Evolutionary conservation across 2,797 vertebrate genomes (phyloP), one percentile per base, ranked within the genome.

Genomic region (Sebastes oblongus): DNA sequence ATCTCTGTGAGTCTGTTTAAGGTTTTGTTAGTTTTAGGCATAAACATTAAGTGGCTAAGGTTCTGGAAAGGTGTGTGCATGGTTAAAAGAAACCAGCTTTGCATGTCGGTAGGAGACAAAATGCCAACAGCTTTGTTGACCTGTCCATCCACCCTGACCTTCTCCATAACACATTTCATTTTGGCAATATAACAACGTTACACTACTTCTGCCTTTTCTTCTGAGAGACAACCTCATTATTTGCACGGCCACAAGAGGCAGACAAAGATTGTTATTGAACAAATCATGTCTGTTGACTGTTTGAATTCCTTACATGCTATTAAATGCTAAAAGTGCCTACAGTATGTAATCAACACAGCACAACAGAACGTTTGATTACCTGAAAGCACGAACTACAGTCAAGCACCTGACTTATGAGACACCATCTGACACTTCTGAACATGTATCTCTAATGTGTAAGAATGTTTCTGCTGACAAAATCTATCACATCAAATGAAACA

Each of bases 401-500:
- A 29, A 16, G n/a, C 55, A n/a, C 13, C 13, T 25, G 29, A 64
- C 29, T 66, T 18, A 50, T 25, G 20, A 64, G 14, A 55, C 46
- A 54, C 24, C 16, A 9, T 58, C 42, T 20, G 29, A 30, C 58
- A 55, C 61, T 4, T 52, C 5, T 34, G 9, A 32, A 18, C 6
- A 55, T n/a, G 22, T 12, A 55, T 32, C 52, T 62, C 50, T 27
- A 66, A 66, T 27, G n/a, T 0, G 34, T 60, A 30, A 1, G 22
- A 72, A 14, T 58, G 54, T 34, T 29, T 66, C 66, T 27, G 75
- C 58, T 7, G 60, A 74, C 56, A 80, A 24, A 25, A 78, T 27
- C 34, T 13, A 84, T 77, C 54, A 72, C 65, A 64, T 77, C 24
- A 73, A 65, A 66, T 58, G 2, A 46, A 39, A 61, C 36, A 46